phyloP scores from a whole-genome alignment of 1,140 invertebrate genomes.

The Drosophila asahinai region DNA sequence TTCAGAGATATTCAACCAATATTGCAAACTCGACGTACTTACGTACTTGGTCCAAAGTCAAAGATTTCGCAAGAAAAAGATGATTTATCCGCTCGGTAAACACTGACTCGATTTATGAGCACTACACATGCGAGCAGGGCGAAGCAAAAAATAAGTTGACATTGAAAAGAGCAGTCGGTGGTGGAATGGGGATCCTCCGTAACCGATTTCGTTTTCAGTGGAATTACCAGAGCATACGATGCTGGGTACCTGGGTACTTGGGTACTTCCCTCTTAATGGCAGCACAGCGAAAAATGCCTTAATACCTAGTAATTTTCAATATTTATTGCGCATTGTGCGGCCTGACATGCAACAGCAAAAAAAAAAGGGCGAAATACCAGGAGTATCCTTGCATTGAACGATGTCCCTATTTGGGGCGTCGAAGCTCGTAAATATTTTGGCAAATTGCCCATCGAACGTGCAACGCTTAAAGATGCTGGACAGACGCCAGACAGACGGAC shows the following conservation, averaged over 20 bases:
- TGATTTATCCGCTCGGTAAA: slow-evolving; percentile 42
- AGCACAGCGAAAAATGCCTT: slow-evolving; percentile 44
- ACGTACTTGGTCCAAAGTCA: slow-evolving; percentile 16
- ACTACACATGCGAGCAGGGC: slow-evolving; percentile 57
- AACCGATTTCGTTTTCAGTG: slow-evolving; percentile 58
- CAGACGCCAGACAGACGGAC: not conserved
- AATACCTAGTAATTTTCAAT: slow-evolving; percentile 65
- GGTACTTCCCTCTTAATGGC: slow-evolving; percentile 45
- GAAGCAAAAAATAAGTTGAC: slow-evolving; percentile 44
- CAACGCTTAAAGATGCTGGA: slow-evolving; percentile 42
- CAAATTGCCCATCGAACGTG: slow-evolving; percentile 73
- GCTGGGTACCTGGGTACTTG: slow-evolving; percentile 13
- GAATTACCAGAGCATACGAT: slow-evolving; percentile 49
- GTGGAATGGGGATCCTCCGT: slow-evolving; percentile 23
- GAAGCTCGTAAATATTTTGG: slow-evolving; percentile 79
- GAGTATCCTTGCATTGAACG: slow-evolving; percentile 40
- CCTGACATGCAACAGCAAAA: not conserved
- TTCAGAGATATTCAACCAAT: not conserved
- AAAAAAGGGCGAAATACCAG: slow-evolving; percentile 4
- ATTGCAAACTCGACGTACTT: not conserved
- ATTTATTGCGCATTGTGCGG: slow-evolving; percentile 71
- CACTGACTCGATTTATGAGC: slow-evolving; percentile 62
- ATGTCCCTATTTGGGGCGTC: slow-evolving; percentile 65
- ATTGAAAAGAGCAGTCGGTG: slow-evolving; percentile 35
- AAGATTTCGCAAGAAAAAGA: slow-evolving; percentile 32